A percentile compares a stretch with the other conserved stretches of the same genome.
phyloP scores from a whole-genome alignment of 2,797 vertebrate species.

The Gallinago nigripennis region DNA sequence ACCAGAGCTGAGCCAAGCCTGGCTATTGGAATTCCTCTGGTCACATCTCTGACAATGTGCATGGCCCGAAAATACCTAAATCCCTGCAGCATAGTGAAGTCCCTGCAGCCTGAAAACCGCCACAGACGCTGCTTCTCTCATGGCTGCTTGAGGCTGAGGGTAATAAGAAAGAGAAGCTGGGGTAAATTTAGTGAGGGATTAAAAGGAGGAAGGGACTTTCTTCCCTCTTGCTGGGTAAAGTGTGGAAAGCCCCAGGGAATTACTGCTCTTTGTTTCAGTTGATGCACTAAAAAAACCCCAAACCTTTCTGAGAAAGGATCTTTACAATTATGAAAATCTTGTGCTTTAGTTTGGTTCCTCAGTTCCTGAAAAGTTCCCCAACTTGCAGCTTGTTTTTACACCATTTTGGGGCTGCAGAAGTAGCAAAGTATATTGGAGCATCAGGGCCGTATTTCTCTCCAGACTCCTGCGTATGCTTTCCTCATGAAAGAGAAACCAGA shows the following conservation, averaged over 20 bases:
- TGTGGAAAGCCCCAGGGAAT: constrained; percentile 48
- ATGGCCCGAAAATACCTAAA: not conserved
- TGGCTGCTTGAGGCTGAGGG: not conserved
- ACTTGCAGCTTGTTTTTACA: not conserved
- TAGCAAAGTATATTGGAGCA: not conserved
- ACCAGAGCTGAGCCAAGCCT: constrained; percentile 27
- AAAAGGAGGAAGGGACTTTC: constrained; percentile 16
- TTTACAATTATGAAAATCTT: not conserved
- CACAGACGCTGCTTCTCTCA: not conserved
- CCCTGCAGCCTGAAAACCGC: not conserved
- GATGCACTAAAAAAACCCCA: not conserved
- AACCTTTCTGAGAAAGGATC: constrained; percentile 16
- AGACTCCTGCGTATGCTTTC: not conserved
- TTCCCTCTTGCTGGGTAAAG: constrained; percentile 7
- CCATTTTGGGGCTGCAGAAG: not conserved
- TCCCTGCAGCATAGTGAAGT: not conserved
- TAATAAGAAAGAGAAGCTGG: not conserved
- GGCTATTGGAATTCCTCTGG: not conserved
- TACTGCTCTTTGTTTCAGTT: not conserved
- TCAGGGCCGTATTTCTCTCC: not conserved
- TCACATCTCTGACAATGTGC: not conserved
- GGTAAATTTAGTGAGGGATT: not conserved
- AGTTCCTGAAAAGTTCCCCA: constrained; percentile 7
- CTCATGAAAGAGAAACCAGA: constrained; percentile 22
- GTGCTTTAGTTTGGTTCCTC: not conserved